phyloP scores from a whole-genome alignment of 2,113 vertebrate species.

The Cygnus atratus region DNA sequence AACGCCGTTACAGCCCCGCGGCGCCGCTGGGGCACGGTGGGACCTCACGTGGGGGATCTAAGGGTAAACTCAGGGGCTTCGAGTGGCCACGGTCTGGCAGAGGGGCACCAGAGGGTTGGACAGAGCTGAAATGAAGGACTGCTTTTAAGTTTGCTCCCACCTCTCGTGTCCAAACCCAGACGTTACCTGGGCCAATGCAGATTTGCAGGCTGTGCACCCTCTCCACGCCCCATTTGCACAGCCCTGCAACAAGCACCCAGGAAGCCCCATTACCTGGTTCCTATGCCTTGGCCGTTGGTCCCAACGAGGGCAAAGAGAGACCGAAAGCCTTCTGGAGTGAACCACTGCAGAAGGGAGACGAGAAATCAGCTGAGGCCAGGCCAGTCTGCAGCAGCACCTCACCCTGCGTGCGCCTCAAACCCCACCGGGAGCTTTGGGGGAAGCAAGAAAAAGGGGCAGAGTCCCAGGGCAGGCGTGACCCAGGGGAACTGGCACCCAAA shows the following conservation, averaged over 20 bases:
- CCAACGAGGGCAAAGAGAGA: slow-evolving; percentile 95
- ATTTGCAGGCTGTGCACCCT: neutral
- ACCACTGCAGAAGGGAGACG: slow-evolving; percentile 84
- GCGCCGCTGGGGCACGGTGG: accelerated
- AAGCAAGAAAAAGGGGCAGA: neutral
- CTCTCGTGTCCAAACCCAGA: neutral
- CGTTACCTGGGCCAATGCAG: neutral
- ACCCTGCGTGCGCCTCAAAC: neutral
- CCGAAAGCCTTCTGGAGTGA: slow-evolving; percentile 92
- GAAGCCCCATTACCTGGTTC: slow-evolving; percentile 85
- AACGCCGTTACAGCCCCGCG: neutral
- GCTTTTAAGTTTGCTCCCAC: neutral
- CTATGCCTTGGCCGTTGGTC: slow-evolving; percentile 97
- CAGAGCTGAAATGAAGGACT: neutral
- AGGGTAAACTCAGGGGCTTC: neutral
- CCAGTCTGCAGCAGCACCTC: neutral
- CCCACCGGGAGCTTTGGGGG: neutral
- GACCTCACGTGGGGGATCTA: accelerated
- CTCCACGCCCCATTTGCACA: neutral
- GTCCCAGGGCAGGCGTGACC: neutral
- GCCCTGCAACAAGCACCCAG: neutral
- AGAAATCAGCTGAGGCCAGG: neutral
- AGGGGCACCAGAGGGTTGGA: neutral
- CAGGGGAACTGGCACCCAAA: neutral
- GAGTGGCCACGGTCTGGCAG: neutral